phyloP scores from a whole-genome alignment of 2,113 vertebrate genomes.

The Macroglossus sobrinus region DNA sequence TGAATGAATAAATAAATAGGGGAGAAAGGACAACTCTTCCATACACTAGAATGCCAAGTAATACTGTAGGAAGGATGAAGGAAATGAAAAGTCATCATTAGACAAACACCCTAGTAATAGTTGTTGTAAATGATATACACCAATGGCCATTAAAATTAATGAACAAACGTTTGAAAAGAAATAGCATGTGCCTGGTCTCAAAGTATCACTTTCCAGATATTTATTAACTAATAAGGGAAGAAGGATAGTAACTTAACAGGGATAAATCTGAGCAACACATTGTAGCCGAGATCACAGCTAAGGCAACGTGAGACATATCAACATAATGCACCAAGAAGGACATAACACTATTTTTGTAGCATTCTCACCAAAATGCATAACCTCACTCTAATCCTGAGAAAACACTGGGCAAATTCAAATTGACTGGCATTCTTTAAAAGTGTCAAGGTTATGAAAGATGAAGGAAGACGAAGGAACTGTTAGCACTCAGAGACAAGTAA shows the following conservation, averaged over 20 bases:
- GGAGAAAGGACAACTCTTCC: background rate
- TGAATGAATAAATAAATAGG: background rate
- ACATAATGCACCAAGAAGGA: fast-evolving
- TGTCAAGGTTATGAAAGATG: background rate
- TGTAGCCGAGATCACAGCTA: background rate
- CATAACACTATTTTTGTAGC: fast-evolving
- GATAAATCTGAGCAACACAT: background rate
- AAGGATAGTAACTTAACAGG: background rate
- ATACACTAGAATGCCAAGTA: background rate
- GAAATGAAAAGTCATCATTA: background rate
- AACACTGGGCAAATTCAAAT: background rate
- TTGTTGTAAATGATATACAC: background rate
- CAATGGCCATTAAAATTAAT: background rate
- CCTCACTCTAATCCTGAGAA: background rate
- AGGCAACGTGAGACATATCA: fast-evolving
- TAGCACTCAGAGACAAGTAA: fast-evolving
- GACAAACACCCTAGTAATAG: background rate
- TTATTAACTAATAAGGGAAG: background rate
- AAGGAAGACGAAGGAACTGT: background rate
- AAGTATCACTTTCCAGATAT: background rate
- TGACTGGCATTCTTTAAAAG: background rate
- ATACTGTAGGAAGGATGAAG: background rate
- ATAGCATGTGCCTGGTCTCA: background rate
- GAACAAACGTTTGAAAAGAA: background rate
- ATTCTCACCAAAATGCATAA: background rate